These are phyloP conservation scores for Cheilosia scutellata DNA, from an alignment of 2,888 invertebrate species.

Conservation along the genomic window DNA sequence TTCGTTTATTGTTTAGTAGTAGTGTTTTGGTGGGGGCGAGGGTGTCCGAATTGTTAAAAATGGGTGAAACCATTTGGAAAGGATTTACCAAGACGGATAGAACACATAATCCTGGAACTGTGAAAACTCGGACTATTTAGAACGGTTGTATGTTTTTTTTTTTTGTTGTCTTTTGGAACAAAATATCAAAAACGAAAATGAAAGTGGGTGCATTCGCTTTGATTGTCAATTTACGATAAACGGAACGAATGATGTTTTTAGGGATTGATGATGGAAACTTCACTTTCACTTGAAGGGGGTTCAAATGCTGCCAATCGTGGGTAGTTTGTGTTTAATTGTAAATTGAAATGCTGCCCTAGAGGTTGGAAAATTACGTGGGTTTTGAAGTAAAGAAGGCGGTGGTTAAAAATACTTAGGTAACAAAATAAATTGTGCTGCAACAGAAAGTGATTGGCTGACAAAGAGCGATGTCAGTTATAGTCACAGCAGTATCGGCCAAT, in stretches of 20 bases:
- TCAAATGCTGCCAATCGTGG: background rate
- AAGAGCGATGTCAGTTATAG: too few species aligned
- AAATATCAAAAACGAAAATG: constrained; percentile 23
- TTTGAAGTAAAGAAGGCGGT: too few species aligned
- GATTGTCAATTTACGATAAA: constrained; percentile 20
- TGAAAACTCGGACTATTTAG: constrained; percentile 37
- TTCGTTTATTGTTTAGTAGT: constrained; percentile 41
- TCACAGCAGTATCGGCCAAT: too few species aligned
- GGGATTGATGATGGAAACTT: background rate
- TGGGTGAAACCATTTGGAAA: constrained; percentile 42
- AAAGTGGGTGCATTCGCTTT: constrained; percentile 20
- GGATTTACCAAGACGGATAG: constrained; percentile 22
- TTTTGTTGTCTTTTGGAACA: constrained; percentile 8
- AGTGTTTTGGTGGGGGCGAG: background rate
- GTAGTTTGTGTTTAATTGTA: too few species aligned
- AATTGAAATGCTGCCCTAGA: too few species aligned
- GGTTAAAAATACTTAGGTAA: too few species aligned
- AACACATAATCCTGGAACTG: constrained; percentile 13
- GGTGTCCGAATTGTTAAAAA: constrained; percentile 21
- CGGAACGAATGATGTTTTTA: background rate
- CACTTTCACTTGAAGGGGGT: constrained; percentile 22
- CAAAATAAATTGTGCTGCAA: too few species aligned
- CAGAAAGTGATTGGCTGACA: too few species aligned
- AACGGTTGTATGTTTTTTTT: constrained; percentile 7
- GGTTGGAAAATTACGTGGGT: too few species aligned